Base-by-base conservation (phyloP, 2,113 vertebrate genomes). In the Oenanthe oenanthe region DNA sequence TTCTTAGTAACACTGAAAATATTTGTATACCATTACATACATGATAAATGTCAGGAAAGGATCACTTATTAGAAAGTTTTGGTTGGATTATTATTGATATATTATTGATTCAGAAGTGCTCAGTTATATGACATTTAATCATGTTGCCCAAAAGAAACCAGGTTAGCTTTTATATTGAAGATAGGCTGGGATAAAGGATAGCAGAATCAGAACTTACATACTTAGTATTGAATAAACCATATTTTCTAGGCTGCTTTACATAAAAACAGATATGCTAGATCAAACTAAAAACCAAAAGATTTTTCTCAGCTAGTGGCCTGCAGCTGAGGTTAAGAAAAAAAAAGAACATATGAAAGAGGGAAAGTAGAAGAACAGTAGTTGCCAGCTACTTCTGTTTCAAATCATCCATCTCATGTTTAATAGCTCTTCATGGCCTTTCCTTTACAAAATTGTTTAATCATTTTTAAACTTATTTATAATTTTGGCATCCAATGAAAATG, bases 281-380 rank as follows among this genome's bases (percentile, higher is more conserved):
- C 92, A 94, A 95, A 92, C 92, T 32, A 36, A 77, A 96, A 94
- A 84, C 82, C 21, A 48, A 66, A 88, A 80, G 79, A 92, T 85
- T 97, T 94, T 88, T 94, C 94, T 88, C 92, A 93, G 82, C 78
- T 58, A 90, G 90, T 83, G 71, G 85, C 85, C 90, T 6, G 24
- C 43, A 93, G 56, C 32, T 76, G 63, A 86, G 70, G 32, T 70
- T 94, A 74, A 80, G 90, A 32, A 85, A 83, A 43, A 94, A 95
- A 96, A 91, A 85, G 71, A 92, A 70, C 29, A 50, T 17, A 38
- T 22, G 60, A 92, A 88, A 90, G 66, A 91, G 11, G 24, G 38
- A 65, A 93, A 88, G 90, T 50, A 85, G 71, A 85, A 42, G 71
- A 85, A 42, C 3, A 0, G 42, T 58, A 70, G 79, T 10, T 94